A percentile compares a stretch with the other conserved stretches of the same genome.
phyloP scores from a whole-genome alignment of 2,797 vertebrate genomes.

The Hypotaenidia philippensis region DNA sequence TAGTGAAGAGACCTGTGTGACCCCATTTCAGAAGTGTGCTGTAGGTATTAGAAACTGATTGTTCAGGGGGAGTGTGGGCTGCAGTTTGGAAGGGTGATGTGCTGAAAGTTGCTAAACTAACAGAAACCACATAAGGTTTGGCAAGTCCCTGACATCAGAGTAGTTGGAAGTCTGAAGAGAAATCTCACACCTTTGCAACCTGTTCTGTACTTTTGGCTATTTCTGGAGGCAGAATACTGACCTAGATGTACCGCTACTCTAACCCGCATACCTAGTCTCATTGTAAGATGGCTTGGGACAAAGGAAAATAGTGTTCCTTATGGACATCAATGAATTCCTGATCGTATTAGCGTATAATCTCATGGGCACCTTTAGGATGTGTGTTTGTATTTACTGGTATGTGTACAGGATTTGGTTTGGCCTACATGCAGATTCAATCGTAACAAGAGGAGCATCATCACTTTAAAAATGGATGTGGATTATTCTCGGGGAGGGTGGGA shows the following conservation, averaged over 20 bases:
- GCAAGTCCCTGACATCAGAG: background rate
- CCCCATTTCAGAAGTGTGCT: background rate
- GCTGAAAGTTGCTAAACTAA: background rate
- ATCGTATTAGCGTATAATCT: background rate
- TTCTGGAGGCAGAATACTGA: background rate
- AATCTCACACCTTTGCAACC: fast-evolving
- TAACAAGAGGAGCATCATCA: background rate
- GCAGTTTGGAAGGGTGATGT: background rate
- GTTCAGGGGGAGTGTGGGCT: fast-evolving
- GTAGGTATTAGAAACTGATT: background rate
- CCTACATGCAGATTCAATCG: background rate
- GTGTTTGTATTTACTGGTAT: background rate
- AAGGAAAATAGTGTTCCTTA: background rate
- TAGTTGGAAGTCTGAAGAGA: background rate
- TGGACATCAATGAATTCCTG: background rate
- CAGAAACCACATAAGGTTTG: background rate
- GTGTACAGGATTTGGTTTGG: background rate
- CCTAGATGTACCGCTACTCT: background rate
- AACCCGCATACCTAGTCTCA: fast-evolving
- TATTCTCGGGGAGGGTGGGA: background rate
- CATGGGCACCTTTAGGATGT: background rate
- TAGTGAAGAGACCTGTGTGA: background rate
- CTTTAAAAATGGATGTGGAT: background rate
- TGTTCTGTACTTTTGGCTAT: background rate
- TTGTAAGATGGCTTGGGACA: background rate